These are phyloP conservation scores for Odocoileus virginianus DNA, from an alignment of 2,113 vertebrate species.

Conservation along the genomic window DNA sequence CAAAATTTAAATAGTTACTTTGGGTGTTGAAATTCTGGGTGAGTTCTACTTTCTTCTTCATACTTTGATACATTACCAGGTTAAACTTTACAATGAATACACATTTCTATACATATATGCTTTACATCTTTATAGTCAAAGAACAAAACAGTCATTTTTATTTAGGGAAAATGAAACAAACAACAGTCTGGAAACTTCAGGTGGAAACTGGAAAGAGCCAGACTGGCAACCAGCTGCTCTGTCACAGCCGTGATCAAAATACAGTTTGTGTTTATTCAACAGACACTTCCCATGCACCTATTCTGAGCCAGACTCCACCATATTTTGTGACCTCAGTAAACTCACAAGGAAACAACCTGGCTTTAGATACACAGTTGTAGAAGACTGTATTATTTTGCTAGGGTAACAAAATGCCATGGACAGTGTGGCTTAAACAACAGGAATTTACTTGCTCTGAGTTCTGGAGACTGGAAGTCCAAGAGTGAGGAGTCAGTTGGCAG, in stretches of 20 bases:
- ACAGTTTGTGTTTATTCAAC: constrained; percentile 7
- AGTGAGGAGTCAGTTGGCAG: background rate
- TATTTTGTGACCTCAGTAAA: background rate
- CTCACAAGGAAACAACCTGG: background rate
- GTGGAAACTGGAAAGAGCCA: constrained; percentile 22
- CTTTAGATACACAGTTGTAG: background rate
- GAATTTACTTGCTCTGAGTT: background rate
- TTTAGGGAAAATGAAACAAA: constrained; percentile 16
- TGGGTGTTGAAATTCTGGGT: background rate
- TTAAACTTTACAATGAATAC: constrained; percentile 13
- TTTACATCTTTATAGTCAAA: constrained; percentile 12
- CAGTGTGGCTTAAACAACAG: background rate
- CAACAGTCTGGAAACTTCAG: constrained; percentile 37
- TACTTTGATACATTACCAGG: background rate
- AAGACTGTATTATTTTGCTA: background rate
- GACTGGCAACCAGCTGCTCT: background rate
- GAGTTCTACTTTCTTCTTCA: background rate
- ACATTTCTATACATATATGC: background rate
- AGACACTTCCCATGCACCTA: background rate
- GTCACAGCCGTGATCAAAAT: constrained; percentile 1
- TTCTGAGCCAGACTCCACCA: background rate
- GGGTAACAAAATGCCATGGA: background rate
- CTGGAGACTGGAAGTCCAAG: background rate
- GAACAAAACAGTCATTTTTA: background rate
- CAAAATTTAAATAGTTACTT: background rate